Conservation (phyloP, 2,113 vertebrate genomes). For the Ochotona princeps region DNA sequence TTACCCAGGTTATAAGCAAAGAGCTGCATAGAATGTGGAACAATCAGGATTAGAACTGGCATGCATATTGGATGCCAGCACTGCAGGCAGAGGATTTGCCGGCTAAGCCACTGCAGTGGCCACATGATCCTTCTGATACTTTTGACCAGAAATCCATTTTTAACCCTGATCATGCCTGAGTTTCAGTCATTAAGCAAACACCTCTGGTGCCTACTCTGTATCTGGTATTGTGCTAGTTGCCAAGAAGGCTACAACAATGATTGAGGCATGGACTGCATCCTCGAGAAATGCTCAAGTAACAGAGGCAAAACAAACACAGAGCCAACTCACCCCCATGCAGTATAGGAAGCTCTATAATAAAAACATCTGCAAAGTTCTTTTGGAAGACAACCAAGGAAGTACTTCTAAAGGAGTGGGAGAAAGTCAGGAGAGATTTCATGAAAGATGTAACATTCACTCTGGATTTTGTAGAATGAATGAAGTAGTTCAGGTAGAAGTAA, state of each 20-base stretch:
- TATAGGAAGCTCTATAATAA: background rate
- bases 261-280: background rate
- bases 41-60: too few species aligned
- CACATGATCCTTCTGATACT: background rate
- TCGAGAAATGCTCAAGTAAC: background rate
- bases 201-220: background rate
- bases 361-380: background rate
- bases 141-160: conserved; percentile 1
- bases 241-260: background rate
- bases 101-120: background rate
- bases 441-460: background rate
- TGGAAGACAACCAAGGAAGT: background rate
- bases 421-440: conserved; percentile 3
- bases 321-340: background rate
- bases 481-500: conserved; percentile 33
- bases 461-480: conserved; percentile 20
- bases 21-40: too few species aligned
- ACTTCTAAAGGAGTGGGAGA: background rate
- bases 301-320: background rate
- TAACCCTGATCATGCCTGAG: background rate
- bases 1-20: too few species aligned
- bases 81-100: too few species aligned
- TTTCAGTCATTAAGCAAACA: conserved; percentile 49
- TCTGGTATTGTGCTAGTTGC: background rate
- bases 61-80: too few species aligned